These are phyloP conservation scores for Dasypolia templi DNA, from an alignment of 2,888 invertebrate genomes.

Conservation along the genomic window DNA sequence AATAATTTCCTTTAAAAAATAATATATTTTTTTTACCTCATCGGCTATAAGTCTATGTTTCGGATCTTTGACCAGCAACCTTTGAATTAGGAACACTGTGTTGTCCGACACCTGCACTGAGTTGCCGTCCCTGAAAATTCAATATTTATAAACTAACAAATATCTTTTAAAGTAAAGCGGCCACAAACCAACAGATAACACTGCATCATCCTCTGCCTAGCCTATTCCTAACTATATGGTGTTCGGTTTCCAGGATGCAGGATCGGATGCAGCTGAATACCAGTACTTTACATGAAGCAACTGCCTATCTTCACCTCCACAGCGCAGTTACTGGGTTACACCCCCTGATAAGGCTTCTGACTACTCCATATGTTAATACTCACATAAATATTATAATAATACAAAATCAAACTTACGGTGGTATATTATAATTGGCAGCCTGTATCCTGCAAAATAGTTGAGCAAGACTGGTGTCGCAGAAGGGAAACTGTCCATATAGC, in stretches of 20 bases:
- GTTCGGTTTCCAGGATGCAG: not conserved
- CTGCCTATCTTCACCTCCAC: not conserved
- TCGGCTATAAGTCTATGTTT: slow-evolving; percentile 92
- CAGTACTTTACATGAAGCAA: not conserved
- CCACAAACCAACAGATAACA: no score
- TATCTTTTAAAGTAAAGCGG: not conserved
- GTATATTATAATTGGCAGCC: slow-evolving; percentile 93
- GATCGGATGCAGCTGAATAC: not conserved
- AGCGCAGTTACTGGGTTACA: no score
- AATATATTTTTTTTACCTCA: slow-evolving; percentile 85
- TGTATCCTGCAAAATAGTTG: slow-evolving; percentile 94
- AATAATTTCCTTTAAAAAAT: not conserved
- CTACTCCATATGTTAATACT: not conserved
- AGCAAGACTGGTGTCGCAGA: slow-evolving; percentile 93
- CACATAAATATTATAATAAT: not conserved
- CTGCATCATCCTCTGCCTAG: not conserved
- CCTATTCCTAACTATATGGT: not conserved
- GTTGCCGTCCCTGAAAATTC: slow-evolving; percentile 86
- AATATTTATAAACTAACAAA: not conserved
- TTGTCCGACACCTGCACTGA: slow-evolving; percentile 91
- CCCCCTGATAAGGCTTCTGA: not conserved
- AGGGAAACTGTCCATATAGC: slow-evolving; percentile 95
- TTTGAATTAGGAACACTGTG: slow-evolving; percentile 92
- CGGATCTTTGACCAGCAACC: slow-evolving; percentile 92
- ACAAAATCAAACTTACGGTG: slow-evolving; percentile 89